A percentile compares a stretch with the other conserved stretches of the same genome.
Conservation (phyloP, 2,888 invertebrate genomes). For the Ophion ellenae region DNA sequence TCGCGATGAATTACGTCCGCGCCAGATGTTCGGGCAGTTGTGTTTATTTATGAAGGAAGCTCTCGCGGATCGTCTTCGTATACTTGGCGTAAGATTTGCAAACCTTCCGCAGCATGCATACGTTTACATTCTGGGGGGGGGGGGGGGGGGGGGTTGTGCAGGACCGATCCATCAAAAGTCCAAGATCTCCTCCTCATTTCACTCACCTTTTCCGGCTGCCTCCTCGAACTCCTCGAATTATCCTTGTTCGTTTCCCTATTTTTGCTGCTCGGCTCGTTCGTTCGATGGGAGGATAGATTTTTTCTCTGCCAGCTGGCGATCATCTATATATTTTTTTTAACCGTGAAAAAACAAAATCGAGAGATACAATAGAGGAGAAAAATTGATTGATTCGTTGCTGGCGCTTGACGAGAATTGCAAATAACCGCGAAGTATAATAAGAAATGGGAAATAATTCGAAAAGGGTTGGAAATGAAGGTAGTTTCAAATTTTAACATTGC, state of each 20-base stretch:
- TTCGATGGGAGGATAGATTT: not conserved
- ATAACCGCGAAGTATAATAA: too few species aligned
- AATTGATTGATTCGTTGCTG: not conserved
- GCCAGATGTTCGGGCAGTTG: slow-evolving; percentile 83
- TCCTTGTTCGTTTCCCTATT: not conserved
- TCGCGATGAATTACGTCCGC: slow-evolving; percentile 84
- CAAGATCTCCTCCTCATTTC: not conserved
- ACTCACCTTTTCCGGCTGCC: not conserved
- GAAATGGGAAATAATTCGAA: too few species aligned
- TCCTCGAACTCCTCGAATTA: not conserved
- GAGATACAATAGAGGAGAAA: not conserved
- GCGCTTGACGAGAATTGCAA: too few species aligned
- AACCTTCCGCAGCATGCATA: slow-evolving; percentile 18
- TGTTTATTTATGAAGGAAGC: slow-evolving; percentile 83
- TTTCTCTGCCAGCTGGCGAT: not conserved
- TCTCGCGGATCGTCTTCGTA: slow-evolving; percentile 77
- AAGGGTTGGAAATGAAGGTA: too few species aligned
- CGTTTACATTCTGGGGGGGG: not conserved
- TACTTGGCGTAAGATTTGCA: slow-evolving; percentile 28
- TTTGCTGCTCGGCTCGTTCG: not conserved
- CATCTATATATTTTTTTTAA: not conserved
- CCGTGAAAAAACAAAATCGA: not conserved
- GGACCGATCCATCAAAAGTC: slow-evolving; percentile 7
- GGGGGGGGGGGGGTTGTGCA: slow-evolving; percentile 1
- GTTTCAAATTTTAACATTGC: too few species aligned